Percentiles rank a stretch among this genome's conserved stretches.
Conservation (phyloP, 2,113 vertebrate species). For the Trogon surrucura region DNA sequence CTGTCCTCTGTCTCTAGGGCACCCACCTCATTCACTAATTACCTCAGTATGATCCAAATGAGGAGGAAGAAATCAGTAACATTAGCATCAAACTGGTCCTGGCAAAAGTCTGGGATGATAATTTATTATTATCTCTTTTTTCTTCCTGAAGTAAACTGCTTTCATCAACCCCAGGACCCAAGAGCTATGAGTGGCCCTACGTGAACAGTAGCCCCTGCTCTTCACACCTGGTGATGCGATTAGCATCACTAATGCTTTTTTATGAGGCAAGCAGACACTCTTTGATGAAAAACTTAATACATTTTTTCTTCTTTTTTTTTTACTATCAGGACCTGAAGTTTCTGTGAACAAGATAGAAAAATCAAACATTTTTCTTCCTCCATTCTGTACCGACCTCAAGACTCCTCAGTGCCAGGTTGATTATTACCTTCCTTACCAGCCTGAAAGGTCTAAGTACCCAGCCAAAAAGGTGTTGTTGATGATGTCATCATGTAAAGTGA, state of each 20-base stretch:
- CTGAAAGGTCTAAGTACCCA: no score
- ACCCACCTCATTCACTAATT: not conserved
- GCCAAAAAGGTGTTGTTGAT: no score
- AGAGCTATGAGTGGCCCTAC: not conserved
- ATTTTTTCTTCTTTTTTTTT: not conserved
- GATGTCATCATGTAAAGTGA: no score
- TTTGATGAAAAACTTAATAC: rapidly evolving
- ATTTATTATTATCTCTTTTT: not conserved
- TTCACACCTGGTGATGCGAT: rapidly evolving
- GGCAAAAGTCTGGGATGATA: not conserved
- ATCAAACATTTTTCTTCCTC: not conserved
- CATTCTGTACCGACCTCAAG: no score
- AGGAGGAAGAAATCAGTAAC: not conserved
- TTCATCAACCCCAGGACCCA: not conserved
- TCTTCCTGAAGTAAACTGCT: not conserved
- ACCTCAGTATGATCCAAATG: not conserved
- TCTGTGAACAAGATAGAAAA: not conserved
- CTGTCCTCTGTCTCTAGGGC: no score
- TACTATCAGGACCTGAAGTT: not conserved
- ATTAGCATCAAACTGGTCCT: not conserved
- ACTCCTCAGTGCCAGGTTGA: no score
- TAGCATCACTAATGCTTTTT: not conserved
- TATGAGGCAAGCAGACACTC: not conserved
- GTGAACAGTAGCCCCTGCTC: rapidly evolving
- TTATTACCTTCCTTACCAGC: no score